phyloP scores from a whole-genome alignment of 2,113 vertebrate species.

The Coryphaenoides rupestris region DNA sequence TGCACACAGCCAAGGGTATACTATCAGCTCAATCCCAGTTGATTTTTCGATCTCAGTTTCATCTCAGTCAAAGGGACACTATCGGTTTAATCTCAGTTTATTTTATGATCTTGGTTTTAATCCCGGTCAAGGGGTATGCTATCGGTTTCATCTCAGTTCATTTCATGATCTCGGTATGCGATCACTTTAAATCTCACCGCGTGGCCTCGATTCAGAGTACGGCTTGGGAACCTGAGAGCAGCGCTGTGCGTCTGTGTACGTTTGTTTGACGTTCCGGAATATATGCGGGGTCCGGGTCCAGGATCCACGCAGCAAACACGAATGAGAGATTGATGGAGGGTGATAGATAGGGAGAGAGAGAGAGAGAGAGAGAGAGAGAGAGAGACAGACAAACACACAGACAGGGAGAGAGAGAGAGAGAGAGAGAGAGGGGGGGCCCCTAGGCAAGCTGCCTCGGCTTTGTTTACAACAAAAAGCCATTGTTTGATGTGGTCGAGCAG shows the following conservation, averaged over 20 bases:
- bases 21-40: too few species aligned
- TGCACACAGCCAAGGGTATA: too few species aligned
- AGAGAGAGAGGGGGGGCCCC: slow-evolving; percentile 52
- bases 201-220: neutral
- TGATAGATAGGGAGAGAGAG: slow-evolving; percentile 38
- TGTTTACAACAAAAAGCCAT: slow-evolving; percentile 81
- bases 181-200: too few species aligned
- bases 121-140: too few species aligned
- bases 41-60: too few species aligned
- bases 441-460: slow-evolving; percentile 75
- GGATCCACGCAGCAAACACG: slow-evolving; percentile 10
- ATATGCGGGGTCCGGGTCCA: slow-evolving; percentile 55
- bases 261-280: slow-evolving; percentile 67
- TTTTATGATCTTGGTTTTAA: too few species aligned
- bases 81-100: too few species aligned
- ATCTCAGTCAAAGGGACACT: too few species aligned
- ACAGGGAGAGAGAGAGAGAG: slow-evolving; percentile 20
- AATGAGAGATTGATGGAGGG: neutral
- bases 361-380: slow-evolving; percentile 38
- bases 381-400: neutral
- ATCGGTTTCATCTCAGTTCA: too few species aligned
- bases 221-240: neutral
- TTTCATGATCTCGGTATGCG: too few species aligned
- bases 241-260: slow-evolving; percentile 22
- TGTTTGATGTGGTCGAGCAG: slow-evolving; percentile 76